A percentile compares a stretch with the other conserved stretches of the same genome.
Conservation (phyloP, 2,113 vertebrate species). For the Dryoscopus gambensis region DNA sequence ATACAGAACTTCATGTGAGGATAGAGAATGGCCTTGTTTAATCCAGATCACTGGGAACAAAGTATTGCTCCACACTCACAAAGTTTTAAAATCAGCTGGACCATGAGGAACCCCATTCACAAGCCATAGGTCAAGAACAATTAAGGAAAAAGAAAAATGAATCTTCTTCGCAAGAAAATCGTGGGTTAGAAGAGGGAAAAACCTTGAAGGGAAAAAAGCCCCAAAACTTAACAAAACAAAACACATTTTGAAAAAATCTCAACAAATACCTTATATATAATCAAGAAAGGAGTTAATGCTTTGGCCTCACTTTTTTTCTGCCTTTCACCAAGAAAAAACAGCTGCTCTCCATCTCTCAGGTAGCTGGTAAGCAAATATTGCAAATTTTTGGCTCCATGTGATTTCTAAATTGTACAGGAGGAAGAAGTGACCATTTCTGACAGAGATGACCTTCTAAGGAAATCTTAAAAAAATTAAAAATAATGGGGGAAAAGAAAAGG, state of each 20-base stretch:
- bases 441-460: background rate
- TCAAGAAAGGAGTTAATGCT: background rate
- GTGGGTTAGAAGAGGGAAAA: background rate
- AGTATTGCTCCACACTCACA: background rate
- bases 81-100: background rate
- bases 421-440: background rate
- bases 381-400: background rate
- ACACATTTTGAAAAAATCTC: background rate
- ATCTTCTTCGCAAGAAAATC: background rate
- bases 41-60: conserved; percentile 42
- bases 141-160: background rate
- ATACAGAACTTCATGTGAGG: background rate
- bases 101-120: background rate
- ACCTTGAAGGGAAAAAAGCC: fast-evolving
- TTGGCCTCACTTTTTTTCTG: background rate
- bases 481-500: fast-evolving
- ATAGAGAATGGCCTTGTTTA: conserved; percentile 22
- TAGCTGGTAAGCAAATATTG: background rate
- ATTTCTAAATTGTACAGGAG: background rate
- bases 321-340: background rate
- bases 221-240: background rate
- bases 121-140: background rate
- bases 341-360: background rate
- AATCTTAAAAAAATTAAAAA: background rate
- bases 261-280: background rate